Evolutionary conservation across 1,140 invertebrate species (phyloP), one percentile per base, ranked within the genome.

Genomic region (Philopotamus ludificatus): DNA sequence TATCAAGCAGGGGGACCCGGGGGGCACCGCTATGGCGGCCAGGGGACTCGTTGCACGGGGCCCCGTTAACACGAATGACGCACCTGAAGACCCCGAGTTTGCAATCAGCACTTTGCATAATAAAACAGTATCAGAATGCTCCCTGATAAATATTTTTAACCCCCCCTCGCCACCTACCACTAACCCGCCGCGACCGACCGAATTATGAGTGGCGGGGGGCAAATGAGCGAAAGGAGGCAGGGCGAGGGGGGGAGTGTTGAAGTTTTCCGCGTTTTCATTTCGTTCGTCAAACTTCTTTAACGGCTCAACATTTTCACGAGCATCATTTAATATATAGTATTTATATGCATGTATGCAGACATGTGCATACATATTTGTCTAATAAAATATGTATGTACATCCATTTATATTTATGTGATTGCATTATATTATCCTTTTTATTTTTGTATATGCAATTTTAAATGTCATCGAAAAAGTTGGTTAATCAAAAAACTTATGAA

Each of bases 21-120:
- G 49, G 61, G 49, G 25, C n/a, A 12, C 21, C 3, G 22, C 22
- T 65, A 55, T 65, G 51, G 63, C 25, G 42, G 26, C 53, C 53
- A 57, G 51, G 63, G 63, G 63, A 57, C 39, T 55, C 51, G 53
- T 55, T 55, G 51, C 25, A 20, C 34, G 28, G 53, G 59, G 41
- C 41, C 65, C 23, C 65, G 59, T 66, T 66, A 66, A 66, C 60
- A 26, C 65, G 57, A 53, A 59, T 63, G 49, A 68, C 61, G 51
- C 62, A 68, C 66, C 66, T 64, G 62, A 63, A 68, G 66, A 68
- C 55, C 54, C 57, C 47, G 58, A 64, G 62, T 68, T 68, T 68
- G 66, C 66, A 68, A 68, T 68, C 66, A 68, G 62, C 49, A 68
- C 61, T 68, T 64, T 68, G 62, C 61, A 68, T 68, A 68, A 68